Percentiles rank a stretch among this genome's conserved stretches.
Conservation (phyloP, 2,888 invertebrate species). For the Pilophorus perplexus region DNA sequence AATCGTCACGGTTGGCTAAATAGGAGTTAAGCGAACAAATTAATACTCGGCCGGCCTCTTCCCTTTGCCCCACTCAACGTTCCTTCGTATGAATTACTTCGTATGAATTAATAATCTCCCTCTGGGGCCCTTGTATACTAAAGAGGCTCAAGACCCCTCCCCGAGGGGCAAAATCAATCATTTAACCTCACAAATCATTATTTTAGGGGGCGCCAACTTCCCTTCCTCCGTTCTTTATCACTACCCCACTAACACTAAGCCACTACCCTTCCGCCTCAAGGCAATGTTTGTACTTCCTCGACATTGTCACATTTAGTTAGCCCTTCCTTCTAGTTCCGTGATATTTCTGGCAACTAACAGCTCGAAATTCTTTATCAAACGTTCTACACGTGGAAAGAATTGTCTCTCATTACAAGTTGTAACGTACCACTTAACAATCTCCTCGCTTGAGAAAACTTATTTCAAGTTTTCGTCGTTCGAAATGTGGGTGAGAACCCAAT, state of each 20-base stretch:
- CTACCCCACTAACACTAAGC: neutral
- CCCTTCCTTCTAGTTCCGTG: too few relatives aligned
- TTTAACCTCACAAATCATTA: slow-evolving; percentile 29
- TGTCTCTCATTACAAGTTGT: too few relatives aligned
- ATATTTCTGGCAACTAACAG: too few relatives aligned
- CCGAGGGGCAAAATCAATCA: slow-evolving; percentile 30
- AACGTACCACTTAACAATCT: too few relatives aligned
- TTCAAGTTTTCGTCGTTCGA: too few relatives aligned
- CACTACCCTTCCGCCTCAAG: slow-evolving; percentile 6
- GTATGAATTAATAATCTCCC: slow-evolving; percentile 34
- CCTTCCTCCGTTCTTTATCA: too few relatives aligned
- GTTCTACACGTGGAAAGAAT: too few relatives aligned
- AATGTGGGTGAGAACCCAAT: too few relatives aligned
- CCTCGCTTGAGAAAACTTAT: too few relatives aligned
- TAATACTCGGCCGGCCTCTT: slow-evolving; percentile 24
- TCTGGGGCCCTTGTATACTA: slow-evolving; percentile 6
- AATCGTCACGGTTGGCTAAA: slow-evolving; percentile 16
- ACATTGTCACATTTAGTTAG: slow-evolving; percentile 29
- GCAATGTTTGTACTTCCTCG: slow-evolving; percentile 19
- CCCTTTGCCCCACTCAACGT: neutral
- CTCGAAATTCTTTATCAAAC: too few relatives aligned
- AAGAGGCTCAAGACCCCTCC: slow-evolving; percentile 17
- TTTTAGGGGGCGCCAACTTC: slow-evolving; percentile 32
- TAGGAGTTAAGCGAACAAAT: slow-evolving; percentile 30
- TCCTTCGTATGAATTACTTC: slow-evolving; percentile 28